Evolutionary conservation across 2,113 vertebrate genomes (phyloP).

Genomic region (Heloderma charlesbogerti): DNA sequence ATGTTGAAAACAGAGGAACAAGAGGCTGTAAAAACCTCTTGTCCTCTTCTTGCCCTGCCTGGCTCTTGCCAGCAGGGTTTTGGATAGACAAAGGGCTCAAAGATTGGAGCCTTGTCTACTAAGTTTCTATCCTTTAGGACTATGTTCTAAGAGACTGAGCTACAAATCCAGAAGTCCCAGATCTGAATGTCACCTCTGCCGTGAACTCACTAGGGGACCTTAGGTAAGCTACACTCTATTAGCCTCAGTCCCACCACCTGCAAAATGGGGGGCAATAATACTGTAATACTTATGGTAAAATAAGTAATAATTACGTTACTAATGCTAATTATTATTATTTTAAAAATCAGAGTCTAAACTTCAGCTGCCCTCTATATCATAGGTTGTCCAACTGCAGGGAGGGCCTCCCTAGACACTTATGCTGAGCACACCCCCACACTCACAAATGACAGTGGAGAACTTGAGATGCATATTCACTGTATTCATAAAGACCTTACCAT

Average conservation of each 20-base stretch:
- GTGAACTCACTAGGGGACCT: not conserved
- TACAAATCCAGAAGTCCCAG: not conserved
- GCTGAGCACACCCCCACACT: not conserved
- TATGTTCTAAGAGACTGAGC: not conserved
- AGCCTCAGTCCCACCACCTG: not conserved
- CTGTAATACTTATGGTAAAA: too few species aligned
- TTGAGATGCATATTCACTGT: not conserved
- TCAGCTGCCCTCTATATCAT: not conserved
- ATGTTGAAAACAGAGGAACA: too few species aligned
- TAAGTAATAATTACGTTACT: too few species aligned
- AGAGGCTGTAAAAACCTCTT: too few species aligned
- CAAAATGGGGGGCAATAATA: not conserved
- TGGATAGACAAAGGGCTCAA: too few species aligned
- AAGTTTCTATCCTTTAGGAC: too few species aligned
- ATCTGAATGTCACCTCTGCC: not conserved
- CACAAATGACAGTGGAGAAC: not conserved
- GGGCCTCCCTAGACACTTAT: not conserved
- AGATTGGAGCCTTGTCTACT: too few species aligned
- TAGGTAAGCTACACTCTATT: not conserved
- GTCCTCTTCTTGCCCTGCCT: too few species aligned
- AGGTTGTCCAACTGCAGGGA: not conserved
- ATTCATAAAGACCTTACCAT: constrained; percentile 79
- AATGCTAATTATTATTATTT: not conserved
- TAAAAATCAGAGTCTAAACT: not conserved
- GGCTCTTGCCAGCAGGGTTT: too few species aligned